Evolutionary conservation across 2,888 invertebrate species (phyloP).

Genomic region (Monochamus alternatus): DNA sequence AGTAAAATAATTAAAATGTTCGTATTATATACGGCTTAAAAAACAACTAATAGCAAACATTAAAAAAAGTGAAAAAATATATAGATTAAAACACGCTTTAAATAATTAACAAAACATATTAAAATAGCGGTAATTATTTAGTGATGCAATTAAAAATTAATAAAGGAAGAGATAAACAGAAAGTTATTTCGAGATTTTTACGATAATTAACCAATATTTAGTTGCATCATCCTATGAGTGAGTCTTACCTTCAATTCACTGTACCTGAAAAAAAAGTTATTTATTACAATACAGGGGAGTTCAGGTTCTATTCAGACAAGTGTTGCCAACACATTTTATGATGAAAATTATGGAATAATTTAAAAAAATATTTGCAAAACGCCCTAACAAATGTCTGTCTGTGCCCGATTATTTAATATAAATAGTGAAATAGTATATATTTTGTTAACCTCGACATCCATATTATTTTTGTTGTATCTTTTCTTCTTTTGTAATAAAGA

Average conservation of each 20-base stretch:
- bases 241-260: slow-evolving; percentile 77
- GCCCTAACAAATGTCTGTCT: too few relatives aligned
- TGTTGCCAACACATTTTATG: not conserved
- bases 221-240: slow-evolving; percentile 43
- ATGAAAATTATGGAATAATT: not conserved
- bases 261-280: slow-evolving; percentile 70
- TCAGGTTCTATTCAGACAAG: not conserved
- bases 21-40: slow-evolving; percentile 34
- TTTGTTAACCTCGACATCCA: too few relatives aligned
- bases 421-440: too few relatives aligned
- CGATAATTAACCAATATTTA: slow-evolving; percentile 42
- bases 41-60: slow-evolving; percentile 35
- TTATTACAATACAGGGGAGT: too few relatives aligned
- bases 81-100: slow-evolving; percentile 33
- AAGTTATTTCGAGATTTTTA: not conserved
- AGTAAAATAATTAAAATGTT: slow-evolving; percentile 35
- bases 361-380: slow-evolving; percentile 16
- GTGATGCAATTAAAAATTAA: slow-evolving; percentile 20
- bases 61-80: slow-evolving; percentile 34
- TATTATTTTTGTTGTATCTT: too few relatives aligned
- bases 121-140: slow-evolving; percentile 29
- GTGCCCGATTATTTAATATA: too few relatives aligned
- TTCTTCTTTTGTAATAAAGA: too few relatives aligned
- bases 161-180: not conserved
- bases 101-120: slow-evolving; percentile 27